A percentile compares a stretch with the other conserved stretches of the same genome.
Conservation (phyloP, 2,113 vertebrate species). For the Pantherophis guttatus region DNA sequence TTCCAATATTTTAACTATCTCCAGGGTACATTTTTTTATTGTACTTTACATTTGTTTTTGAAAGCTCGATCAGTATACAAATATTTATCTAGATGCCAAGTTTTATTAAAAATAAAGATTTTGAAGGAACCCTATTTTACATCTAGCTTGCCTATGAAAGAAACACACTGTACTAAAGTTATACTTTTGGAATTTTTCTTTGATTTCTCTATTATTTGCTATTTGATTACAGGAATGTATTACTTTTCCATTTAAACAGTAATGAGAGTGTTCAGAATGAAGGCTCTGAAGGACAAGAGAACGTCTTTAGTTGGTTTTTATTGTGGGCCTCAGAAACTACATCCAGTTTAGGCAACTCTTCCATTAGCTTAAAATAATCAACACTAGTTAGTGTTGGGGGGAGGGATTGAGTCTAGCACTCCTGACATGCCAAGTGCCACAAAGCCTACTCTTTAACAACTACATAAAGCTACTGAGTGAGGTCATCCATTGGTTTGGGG, state of each 20-base stretch:
- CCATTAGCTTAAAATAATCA: background rate
- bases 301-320: background rate
- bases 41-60: background rate
- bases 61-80: background rate
- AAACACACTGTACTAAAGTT: background rate
- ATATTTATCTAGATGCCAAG: background rate
- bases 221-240: background rate
- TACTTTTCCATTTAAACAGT: constrained; percentile 7
- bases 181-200: background rate
- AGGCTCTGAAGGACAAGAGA: background rate
- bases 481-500: background rate
- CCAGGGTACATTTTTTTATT: background rate
- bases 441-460: background rate
- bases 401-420: background rate
- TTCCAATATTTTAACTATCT: background rate
- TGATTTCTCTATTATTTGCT: background rate
- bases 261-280: background rate
- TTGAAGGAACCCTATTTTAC: background rate
- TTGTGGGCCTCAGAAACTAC: background rate
- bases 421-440: background rate
- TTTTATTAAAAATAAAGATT: background rate
- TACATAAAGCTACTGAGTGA: background rate
- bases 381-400: background rate
- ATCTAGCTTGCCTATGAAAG: background rate
- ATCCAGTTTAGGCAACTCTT: background rate